Percentiles rank a stretch among this genome's conserved stretches.
Evolutionary conservation across 2,888 invertebrate species (phyloP).

Genomic region (Agrochola macilenta): DNA sequence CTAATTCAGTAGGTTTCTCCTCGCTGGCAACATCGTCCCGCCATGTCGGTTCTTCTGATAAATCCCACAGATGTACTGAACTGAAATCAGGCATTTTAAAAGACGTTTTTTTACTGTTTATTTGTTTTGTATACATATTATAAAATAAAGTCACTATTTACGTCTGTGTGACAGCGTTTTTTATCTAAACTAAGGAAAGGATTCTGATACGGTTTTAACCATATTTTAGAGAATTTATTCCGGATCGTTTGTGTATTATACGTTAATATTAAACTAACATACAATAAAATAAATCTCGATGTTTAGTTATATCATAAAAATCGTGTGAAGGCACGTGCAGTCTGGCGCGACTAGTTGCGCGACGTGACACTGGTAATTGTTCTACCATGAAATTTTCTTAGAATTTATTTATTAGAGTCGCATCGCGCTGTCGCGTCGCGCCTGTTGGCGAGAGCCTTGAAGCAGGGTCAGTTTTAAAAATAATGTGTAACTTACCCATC

Average conservation of each 20-base stretch:
- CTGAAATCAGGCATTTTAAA: constrained; percentile 69
- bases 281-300: background rate
- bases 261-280: too few species aligned
- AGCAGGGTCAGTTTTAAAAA: background rate
- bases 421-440: too few species aligned
- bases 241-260: background rate
- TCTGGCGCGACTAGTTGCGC: too few species aligned
- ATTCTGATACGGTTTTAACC: background rate
- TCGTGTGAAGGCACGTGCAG: too few species aligned
- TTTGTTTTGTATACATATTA: background rate
- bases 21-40: constrained; percentile 70
- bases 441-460: too few species aligned
- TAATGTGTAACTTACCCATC: constrained; percentile 79
- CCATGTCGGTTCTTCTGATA: constrained; percentile 82
- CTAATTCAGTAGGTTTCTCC: constrained; percentile 70
- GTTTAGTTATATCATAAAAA: background rate
- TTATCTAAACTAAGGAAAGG: background rate
- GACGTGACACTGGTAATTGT: too few species aligned
- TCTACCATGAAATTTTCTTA: too few species aligned
- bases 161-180: background rate
- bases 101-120: background rate
- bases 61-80: constrained; percentile 86
- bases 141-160: background rate
- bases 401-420: too few species aligned
- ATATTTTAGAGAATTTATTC: background rate